A percentile compares a stretch with the other conserved stretches of the same genome.
Conservation (phyloP, 2,888 invertebrate species). For the Chymomyza caudatula region DNA sequence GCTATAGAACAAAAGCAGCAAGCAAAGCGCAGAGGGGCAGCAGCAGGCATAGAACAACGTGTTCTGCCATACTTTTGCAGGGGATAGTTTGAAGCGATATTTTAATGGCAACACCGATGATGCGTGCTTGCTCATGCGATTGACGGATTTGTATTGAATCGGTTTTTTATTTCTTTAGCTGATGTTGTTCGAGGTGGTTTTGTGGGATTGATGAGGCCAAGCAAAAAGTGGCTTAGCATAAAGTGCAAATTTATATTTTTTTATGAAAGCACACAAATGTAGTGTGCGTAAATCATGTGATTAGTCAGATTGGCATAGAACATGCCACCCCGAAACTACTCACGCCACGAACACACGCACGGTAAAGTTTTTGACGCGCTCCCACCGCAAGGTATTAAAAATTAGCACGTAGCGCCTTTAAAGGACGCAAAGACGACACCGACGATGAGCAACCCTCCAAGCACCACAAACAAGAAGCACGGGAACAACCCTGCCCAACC, state of each 20-base stretch:
- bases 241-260: background rate
- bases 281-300: background rate
- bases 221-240: background rate
- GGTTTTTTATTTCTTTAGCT: background rate
- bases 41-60: too few relatives aligned
- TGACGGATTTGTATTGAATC: background rate
- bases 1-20: too few relatives aligned
- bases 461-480: background rate
- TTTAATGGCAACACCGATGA: background rate
- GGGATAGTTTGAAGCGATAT: too few relatives aligned
- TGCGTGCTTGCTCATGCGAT: background rate
- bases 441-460: background rate
- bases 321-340: background rate
- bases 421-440: background rate
- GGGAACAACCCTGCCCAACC: background rate
- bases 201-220: background rate
- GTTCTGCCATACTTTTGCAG: too few relatives aligned
- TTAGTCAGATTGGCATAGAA: background rate
- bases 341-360: background rate
- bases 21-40: too few relatives aligned
- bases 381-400: background rate
- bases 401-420: slow-evolving; percentile 5
- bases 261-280: background rate
- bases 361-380: slow-evolving; percentile 4
- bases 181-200: background rate